Conservation (phyloP, 2,797 vertebrate genomes). For the Hippopotamyrus pictus region DNA sequence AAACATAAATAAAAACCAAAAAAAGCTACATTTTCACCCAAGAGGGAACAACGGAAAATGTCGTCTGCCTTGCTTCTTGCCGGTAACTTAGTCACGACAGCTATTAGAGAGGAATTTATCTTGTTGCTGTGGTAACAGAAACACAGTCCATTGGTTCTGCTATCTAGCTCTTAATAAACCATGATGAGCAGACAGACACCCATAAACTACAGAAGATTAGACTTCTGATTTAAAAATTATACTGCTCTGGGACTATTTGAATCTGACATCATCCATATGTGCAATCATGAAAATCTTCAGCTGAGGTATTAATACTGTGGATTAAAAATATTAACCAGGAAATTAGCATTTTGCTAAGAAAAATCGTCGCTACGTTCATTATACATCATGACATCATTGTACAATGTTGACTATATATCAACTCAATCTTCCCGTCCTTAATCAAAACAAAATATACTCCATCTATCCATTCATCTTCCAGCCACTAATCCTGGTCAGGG, state of each 20-base stretch:
- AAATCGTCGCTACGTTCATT: background rate
- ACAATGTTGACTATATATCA: background rate
- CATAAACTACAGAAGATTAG: slow-evolving; percentile 25
- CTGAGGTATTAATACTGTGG: background rate
- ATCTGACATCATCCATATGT: background rate
- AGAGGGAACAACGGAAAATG: background rate
- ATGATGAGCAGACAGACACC: slow-evolving; percentile 37
- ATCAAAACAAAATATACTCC: background rate
- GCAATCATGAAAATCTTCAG: background rate
- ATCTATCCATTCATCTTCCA: background rate
- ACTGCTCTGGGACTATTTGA: background rate
- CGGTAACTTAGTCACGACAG: background rate
- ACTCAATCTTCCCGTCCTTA: background rate
- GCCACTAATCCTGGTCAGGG: background rate
- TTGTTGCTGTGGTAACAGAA: slow-evolving; percentile 49
- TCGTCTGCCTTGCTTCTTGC: background rate
- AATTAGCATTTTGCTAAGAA: background rate
- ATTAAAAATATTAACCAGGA: background rate
- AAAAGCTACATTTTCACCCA: background rate
- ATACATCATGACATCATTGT: background rate
- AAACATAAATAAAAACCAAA: background rate
- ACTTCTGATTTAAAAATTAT: background rate
- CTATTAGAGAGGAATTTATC: slow-evolving; percentile 12
- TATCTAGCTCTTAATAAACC: slow-evolving; percentile 35
- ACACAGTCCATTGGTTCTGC: slow-evolving; percentile 41